Percentiles rank a stretch among this genome's conserved stretches.
phyloP scores from a whole-genome alignment of 2,797 vertebrate genomes.

The Melanogrammus aeglefinus region DNA sequence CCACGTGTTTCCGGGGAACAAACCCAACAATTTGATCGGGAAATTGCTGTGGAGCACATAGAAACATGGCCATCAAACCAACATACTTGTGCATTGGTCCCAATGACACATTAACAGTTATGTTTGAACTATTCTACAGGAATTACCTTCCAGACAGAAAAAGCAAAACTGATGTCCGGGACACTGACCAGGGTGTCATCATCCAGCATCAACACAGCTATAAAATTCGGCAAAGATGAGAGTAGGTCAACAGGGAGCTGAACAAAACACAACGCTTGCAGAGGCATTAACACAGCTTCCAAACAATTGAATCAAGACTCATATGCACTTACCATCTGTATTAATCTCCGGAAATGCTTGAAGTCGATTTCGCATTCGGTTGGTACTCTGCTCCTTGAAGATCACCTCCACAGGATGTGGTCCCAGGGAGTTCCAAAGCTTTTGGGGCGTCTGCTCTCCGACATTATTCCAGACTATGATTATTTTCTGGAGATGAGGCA shows the following conservation, averaged over 20 bases:
- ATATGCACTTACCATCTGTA: conserved; percentile 77
- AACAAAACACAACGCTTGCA: not conserved
- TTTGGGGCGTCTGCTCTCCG: conserved; percentile 78
- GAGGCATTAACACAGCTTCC: not conserved
- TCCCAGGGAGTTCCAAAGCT: conserved; percentile 83
- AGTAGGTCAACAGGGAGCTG: not conserved
- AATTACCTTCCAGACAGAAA: conserved; percentile 95
- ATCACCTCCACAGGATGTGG: conserved; percentile 88
- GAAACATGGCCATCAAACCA: not conserved
- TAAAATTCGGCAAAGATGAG: not conserved
- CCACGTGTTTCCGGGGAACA: conserved; percentile 89
- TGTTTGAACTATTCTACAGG: not conserved
- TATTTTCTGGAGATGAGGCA: conserved; percentile 82
- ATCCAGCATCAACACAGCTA: conserved; percentile 92
- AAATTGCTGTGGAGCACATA: conserved; percentile 81
- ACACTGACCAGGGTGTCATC: conserved; percentile 90
- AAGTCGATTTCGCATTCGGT: conserved; percentile 89
- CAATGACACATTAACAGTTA: not conserved
- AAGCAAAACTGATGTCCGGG: conserved; percentile 89
- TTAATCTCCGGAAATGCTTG: conserved; percentile 84
- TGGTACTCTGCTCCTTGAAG: conserved; percentile 84
- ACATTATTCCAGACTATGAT: conserved; percentile 95
- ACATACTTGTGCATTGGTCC: not conserved
- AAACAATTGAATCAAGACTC: not conserved
- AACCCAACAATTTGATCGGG: conserved; percentile 92